Evolutionary conservation across 2,797 vertebrate species (phyloP).

Genomic region (Gymnoscopelus braueri): DNA sequence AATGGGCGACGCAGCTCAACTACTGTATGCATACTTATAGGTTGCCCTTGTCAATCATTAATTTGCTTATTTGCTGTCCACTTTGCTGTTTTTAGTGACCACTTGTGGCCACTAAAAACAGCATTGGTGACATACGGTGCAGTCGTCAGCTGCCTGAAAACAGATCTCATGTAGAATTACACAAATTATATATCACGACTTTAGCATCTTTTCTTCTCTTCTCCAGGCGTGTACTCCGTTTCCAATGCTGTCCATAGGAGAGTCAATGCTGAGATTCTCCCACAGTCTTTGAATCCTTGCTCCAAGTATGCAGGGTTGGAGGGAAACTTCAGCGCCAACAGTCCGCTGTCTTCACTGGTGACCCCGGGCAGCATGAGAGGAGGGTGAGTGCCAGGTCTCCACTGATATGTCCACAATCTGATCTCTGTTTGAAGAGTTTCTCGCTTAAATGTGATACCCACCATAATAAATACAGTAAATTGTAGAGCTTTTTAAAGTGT

Average conservation of each 20-base stretch:
- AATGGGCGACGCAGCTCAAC: too few species aligned
- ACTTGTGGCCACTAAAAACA: too few species aligned
- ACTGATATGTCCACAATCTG: neutral
- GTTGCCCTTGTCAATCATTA: too few species aligned
- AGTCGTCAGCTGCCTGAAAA: constrained; percentile 31
- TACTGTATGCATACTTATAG: too few species aligned
- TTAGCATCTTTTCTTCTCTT: constrained; percentile 28
- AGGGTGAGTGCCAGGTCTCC: constrained; percentile 75
- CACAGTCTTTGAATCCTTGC: constrained; percentile 74
- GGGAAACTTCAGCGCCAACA: constrained; percentile 67
- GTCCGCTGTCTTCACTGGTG: constrained; percentile 77
- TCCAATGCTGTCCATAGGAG: constrained; percentile 74
- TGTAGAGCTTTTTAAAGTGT: too few species aligned
- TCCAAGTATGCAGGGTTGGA: constrained; percentile 82
- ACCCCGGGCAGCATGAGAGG: constrained; percentile 77
- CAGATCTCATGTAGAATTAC: constrained; percentile 11
- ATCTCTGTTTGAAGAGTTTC: too few species aligned
- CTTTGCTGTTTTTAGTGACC: too few species aligned
- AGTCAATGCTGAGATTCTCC: constrained; percentile 74
- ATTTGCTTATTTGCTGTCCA: too few species aligned
- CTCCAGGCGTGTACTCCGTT: constrained; percentile 84
- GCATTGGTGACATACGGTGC: constrained; percentile 25
- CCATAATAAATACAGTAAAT: too few species aligned
- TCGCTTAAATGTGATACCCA: too few species aligned
- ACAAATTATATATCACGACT: constrained; percentile 26